Evolutionary conservation across 1,140 invertebrate species (phyloP).

Genomic region (Aethina tumida): DNA sequence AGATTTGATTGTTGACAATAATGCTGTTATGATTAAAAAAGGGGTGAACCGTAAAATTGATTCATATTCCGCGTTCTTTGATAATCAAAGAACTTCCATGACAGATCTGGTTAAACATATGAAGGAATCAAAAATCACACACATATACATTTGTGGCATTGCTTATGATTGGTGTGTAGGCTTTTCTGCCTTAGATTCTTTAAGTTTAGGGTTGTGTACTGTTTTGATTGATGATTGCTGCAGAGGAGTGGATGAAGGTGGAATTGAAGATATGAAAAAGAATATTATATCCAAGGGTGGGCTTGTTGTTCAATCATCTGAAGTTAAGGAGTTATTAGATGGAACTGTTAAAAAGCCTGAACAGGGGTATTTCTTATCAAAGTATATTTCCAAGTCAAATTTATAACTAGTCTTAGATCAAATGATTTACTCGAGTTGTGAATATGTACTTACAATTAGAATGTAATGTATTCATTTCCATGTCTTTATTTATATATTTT

Average conservation of each 20-base stretch:
- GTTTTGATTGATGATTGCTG: constrained; percentile 62
- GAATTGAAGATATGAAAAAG: constrained; percentile 42
- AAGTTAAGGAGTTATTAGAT: constrained; percentile 47
- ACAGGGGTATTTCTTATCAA: no score
- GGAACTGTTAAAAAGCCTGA: constrained; percentile 47
- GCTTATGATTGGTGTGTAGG: constrained; percentile 50
- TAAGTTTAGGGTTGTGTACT: constrained; percentile 57
- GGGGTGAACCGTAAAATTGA: constrained; percentile 66
- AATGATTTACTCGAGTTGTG: no score
- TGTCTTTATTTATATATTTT: no score
- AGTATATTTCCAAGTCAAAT: no score
- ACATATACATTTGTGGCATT: constrained; percentile 68
- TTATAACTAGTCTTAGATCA: no score
- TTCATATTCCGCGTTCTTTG: constrained; percentile 72
- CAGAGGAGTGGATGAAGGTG: constrained; percentile 47
- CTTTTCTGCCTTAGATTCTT: constrained; percentile 46
- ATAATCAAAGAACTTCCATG: constrained; percentile 55
- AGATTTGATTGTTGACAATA: constrained; percentile 48
- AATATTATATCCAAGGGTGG: constrained; percentile 43
- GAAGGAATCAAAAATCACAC: constrained; percentile 48
- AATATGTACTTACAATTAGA: no score
- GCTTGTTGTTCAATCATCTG: constrained; percentile 41
- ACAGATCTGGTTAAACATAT: constrained; percentile 54
- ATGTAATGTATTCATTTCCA: no score
- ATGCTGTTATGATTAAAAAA: constrained; percentile 51